Evolutionary conservation across 2,888 invertebrate genomes (phyloP).

Genomic region (Acanthosepion pharaonis): DNA sequence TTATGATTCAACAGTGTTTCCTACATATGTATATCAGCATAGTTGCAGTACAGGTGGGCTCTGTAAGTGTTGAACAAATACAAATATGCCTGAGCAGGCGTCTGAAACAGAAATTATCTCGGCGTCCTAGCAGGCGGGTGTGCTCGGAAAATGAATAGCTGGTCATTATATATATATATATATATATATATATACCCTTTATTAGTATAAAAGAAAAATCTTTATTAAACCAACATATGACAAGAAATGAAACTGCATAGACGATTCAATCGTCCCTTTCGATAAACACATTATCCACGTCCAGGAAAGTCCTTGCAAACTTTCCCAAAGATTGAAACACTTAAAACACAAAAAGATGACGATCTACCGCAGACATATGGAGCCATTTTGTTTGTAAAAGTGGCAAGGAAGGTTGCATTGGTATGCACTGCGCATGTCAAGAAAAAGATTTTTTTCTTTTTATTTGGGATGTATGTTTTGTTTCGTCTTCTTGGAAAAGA

Average conservation of each 20-base stretch:
- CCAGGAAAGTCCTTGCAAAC: neutral
- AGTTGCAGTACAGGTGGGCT: too few species aligned
- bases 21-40: too few species aligned
- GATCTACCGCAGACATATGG: neutral
- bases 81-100: too few species aligned
- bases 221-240: neutral
- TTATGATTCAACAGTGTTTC: too few species aligned
- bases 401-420: neutral
- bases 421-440: neutral
- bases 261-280: neutral
- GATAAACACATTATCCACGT: neutral
- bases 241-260: neutral
- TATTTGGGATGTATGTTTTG: neutral
- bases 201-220: too few species aligned
- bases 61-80: too few species aligned
- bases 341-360: neutral
- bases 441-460: conserved; percentile 1
- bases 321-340: neutral
- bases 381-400: neutral
- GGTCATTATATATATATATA: neutral
- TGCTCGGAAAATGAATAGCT: too few species aligned
- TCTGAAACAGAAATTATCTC: too few species aligned
- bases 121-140: too few species aligned
- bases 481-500: neutral
- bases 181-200: too few species aligned